Base-by-base conservation (phyloP, 2,113 vertebrate genomes). In the Myotis brandtii region DNA sequence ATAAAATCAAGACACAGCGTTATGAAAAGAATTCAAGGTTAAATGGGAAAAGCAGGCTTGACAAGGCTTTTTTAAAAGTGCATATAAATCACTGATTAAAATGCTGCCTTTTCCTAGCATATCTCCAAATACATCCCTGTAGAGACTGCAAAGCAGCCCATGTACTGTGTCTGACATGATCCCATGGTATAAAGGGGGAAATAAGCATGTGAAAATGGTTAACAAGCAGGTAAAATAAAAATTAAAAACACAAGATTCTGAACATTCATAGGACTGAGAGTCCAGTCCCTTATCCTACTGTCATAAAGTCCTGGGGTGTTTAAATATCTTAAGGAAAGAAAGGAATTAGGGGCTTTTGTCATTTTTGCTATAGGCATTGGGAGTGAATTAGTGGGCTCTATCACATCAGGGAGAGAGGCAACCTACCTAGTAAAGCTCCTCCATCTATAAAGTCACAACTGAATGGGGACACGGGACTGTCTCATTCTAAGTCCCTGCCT, bases 1-100 rank as follows among this genome's bases (percentile, higher is more conserved):
- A 98, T 98, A 98, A 98, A 98, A 97, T 98, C 96, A 98, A 98
- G 98, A 98, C 97, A 92, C 96, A 95, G 95, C 90, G 40, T 98
- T 98, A 98, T 97, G 96, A 98, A 98, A 98, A 98, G 97, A 98
- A 97, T 97, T 97, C 95, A 98, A 98, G 97, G 97, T 97, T 98
- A 98, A 98, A 98, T 95, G 97, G 96, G 96, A 98, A 98, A 98
- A 73, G 52, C 8, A 75, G 93, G 91, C 96, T 98, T 98, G 97
- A 96, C 92, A 97, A 96, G 96, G 97, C 93, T 84, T 96, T 97
- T 96, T 86, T 12, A 84, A 96, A 95, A 66, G 66, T 89, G 90
- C 88, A 95, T 86, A 95, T 95, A 97, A 97, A 97, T 96, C 94
- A 93, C 80, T 94, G 93, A 95, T 95, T 96, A 96, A 96, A 96